phyloP scores from a whole-genome alignment of 1,140 invertebrate genomes.

The Ericerus pela region DNA sequence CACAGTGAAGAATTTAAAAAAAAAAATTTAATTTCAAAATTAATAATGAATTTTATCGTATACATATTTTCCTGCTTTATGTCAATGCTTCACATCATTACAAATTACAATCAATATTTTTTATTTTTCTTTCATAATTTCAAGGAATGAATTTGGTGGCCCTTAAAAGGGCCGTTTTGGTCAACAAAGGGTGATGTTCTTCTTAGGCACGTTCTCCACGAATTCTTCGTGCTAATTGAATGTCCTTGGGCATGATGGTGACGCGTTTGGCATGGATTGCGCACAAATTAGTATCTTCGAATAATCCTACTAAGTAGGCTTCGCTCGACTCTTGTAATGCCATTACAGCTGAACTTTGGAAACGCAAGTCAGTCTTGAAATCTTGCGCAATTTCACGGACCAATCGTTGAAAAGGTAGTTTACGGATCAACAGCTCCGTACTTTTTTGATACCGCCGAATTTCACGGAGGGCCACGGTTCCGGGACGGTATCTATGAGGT shows the following conservation, averaged over 20 bases:
- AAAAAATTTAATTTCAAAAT: too few relatives aligned
- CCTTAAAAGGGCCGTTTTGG: constrained; percentile 27
- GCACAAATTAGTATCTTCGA: constrained; percentile 86
- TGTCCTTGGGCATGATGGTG: constrained; percentile 56
- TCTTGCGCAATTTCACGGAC: constrained; percentile 77
- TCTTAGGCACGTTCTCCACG: constrained; percentile 36
- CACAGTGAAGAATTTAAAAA: too few relatives aligned
- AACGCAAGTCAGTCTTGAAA: constrained; percentile 43
- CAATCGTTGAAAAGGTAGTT: constrained; percentile 69
- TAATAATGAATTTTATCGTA: too few relatives aligned
- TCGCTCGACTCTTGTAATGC: constrained; percentile 46
- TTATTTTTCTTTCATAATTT: too few relatives aligned
- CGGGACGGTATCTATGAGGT: constrained; percentile 54
- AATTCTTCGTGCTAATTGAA: constrained; percentile 25
- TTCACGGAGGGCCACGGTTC: constrained; percentile 70
- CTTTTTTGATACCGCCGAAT: constrained; percentile 74
- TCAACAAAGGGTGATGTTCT: too few relatives aligned
- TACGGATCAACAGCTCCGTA: constrained; percentile 63
- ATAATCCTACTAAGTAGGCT: constrained; percentile 56
- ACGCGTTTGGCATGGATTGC: constrained; percentile 57
- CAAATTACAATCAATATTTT: too few relatives aligned
- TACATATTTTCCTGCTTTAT: too few relatives aligned
- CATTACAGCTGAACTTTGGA: constrained; percentile 41
- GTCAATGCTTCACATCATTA: too few relatives aligned
- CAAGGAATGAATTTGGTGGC: constrained; percentile 6